Percentiles rank a stretch among this genome's conserved stretches.
phyloP scores from a whole-genome alignment of 2,113 vertebrate species.

The Passer domesticus region DNA sequence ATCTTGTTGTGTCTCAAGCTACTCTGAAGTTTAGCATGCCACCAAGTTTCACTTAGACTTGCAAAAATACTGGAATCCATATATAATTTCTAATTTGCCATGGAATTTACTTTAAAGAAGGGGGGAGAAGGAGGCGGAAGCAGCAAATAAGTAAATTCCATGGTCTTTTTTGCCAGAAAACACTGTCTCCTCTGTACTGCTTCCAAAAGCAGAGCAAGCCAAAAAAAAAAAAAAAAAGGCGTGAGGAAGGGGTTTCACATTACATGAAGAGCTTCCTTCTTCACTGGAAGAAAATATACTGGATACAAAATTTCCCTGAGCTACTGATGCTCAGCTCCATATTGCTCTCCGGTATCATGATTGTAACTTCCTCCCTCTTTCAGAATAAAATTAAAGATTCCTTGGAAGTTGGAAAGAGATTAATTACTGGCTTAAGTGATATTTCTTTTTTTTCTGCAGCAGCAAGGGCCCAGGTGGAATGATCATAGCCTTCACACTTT shows the following conservation, averaged over 20 bases:
- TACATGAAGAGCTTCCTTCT: not conserved
- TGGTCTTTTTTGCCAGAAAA: not conserved
- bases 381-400: slow-evolving; percentile 10
- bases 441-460: not conserved
- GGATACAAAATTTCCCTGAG: not conserved
- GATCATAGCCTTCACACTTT: not conserved
- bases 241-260: not conserved
- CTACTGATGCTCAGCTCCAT: not conserved
- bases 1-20: not conserved
- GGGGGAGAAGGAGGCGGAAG: not conserved
- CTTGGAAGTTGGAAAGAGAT: slow-evolving; percentile 7
- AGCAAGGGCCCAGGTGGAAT: not conserved
- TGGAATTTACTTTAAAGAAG: slow-evolving; percentile 38
- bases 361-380: not conserved
- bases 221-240: not conserved
- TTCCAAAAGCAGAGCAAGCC: slow-evolving; percentile 14
- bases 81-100: not conserved
- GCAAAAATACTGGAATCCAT: not conserved
- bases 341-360: not conserved
- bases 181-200: not conserved
- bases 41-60: not conserved
- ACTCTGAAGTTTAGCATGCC: not conserved
- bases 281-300: not conserved
- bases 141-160: slow-evolving; percentile 16
- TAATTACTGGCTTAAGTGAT: not conserved